These are phyloP conservation scores for Glyphotaelius pellucidus DNA, from an alignment of 2,888 invertebrate genomes.

Conservation along the genomic window DNA sequence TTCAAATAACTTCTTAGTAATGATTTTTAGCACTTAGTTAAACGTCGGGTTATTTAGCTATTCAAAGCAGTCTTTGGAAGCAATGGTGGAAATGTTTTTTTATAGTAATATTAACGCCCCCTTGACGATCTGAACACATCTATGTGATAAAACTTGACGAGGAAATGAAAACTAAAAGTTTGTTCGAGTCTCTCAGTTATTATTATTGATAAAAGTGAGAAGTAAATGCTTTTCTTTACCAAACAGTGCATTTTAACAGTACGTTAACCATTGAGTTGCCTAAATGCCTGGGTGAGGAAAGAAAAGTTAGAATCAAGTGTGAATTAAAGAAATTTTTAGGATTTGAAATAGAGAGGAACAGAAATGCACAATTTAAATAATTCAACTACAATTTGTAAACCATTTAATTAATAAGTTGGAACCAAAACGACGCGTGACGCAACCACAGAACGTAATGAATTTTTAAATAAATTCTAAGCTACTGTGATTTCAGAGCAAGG, in stretches of 20 bases:
- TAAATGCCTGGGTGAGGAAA: no score
- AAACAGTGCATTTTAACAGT: not conserved
- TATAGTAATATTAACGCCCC: not conserved
- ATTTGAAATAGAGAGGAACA: no score
- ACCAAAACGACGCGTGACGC: no score
- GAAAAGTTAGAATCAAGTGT: no score
- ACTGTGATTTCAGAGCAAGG: not conserved
- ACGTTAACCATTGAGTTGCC: no score
- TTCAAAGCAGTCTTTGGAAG: conserved; percentile 14
- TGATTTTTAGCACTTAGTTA: conserved; percentile 44
- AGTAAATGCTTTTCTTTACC: not conserved
- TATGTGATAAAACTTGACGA: not conserved
- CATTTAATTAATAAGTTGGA: no score
- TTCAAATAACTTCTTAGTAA: conserved; percentile 30
- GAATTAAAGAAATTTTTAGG: no score
- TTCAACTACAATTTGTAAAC: no score
- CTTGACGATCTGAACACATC: conserved; percentile 4
- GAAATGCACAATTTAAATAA: no score
- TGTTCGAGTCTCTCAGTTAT: not conserved
- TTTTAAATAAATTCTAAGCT: no score
- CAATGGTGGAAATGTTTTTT: conserved; percentile 18
- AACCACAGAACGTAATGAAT: no score
- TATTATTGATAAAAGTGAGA: not conserved
- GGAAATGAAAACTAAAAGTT: not conserved
- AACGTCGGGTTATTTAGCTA: not conserved